These are phyloP conservation scores for Hexactinellida sp. DNA, from an alignment of 37 sponge, comb jelly and placozoan species.

Conservation along the genomic window DNA sequence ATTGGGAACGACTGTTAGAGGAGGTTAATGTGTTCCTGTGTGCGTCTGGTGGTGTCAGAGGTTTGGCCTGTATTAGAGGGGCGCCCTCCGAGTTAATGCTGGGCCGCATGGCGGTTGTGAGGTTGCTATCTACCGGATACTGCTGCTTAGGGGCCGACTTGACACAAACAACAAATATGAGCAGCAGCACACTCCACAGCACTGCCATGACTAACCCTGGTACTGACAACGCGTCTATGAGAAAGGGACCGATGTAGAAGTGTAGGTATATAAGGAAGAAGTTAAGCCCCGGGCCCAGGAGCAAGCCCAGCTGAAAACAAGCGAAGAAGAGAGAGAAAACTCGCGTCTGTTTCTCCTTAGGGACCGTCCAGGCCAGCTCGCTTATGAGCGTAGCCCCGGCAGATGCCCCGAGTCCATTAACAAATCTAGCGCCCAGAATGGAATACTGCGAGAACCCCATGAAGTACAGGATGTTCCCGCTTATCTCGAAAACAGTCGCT, in stretches of 20 bases:
- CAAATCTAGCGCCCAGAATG: neutral
- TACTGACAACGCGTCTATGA: constrained; percentile 34
- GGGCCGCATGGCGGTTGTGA: neutral
- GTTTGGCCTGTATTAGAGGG: neutral
- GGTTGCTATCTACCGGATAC: neutral
- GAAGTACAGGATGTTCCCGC: constrained; percentile 30
- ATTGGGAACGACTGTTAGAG: neutral
- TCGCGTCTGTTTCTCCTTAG: constrained; percentile 44
- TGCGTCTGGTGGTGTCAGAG: neutral
- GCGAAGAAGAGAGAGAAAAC: constrained; percentile 52
- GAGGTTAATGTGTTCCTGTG: neutral
- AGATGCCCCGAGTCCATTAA: constrained; percentile 54
- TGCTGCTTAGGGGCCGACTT: neutral
- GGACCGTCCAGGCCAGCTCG: constrained; percentile 51
- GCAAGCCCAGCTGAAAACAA: constrained; percentile 50
- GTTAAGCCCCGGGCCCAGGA: constrained; percentile 74
- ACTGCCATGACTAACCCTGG: constrained; percentile 37
- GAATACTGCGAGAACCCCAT: neutral
- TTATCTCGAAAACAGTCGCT: constrained; percentile 64
- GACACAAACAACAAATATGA: neutral
- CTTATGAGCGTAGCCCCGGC: constrained; percentile 72
- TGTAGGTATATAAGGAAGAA: constrained; percentile 38
- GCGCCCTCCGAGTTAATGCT: neutral
- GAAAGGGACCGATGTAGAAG: constrained; percentile 66
- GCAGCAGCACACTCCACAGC: neutral